Evolutionary conservation across 1,140 invertebrate species (phyloP).

Genomic region (Hesperophylax magnus): DNA sequence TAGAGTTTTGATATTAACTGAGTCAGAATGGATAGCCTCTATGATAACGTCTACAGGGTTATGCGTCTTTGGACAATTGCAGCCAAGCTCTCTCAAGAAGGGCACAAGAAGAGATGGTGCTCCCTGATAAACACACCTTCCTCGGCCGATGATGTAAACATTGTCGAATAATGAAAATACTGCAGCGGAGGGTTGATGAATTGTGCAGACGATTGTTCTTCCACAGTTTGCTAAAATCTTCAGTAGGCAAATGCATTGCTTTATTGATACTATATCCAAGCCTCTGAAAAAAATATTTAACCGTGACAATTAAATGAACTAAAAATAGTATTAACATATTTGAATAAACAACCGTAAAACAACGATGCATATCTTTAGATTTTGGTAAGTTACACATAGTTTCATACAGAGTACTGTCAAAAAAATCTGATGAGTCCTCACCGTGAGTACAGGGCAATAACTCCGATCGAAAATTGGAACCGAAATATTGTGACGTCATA

Average conservation of each 20-base stretch:
- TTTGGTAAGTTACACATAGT: too few relatives aligned
- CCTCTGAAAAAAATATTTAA: constrained; percentile 71
- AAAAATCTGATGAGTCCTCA: too few relatives aligned
- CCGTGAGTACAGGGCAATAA: too few relatives aligned
- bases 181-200: constrained; percentile 87
- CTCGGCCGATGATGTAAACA: constrained; percentile 49
- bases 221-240: constrained; percentile 75
- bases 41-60: constrained; percentile 68
- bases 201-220: constrained; percentile 85
- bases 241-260: constrained; percentile 76
- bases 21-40: constrained; percentile 61
- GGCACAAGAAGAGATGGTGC: constrained; percentile 65
- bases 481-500: too few relatives aligned
- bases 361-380: too few relatives aligned
- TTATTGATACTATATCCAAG: constrained; percentile 81
- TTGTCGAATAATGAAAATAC: constrained; percentile 84
- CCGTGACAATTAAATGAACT: too few relatives aligned
- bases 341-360: too few relatives aligned
- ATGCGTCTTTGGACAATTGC: constrained; percentile 66
- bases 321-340: too few relatives aligned
- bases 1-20: constrained; percentile 61
- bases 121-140: constrained; percentile 61
- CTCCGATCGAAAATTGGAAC: too few relatives aligned
- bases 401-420: too few relatives aligned
- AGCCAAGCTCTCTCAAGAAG: constrained; percentile 62